Percentiles rank a stretch among this genome's conserved stretches.
These are phyloP conservation scores for Coccyzus lansbergi DNA, from an alignment of 2,797 vertebrate species.

Conservation along the genomic window DNA sequence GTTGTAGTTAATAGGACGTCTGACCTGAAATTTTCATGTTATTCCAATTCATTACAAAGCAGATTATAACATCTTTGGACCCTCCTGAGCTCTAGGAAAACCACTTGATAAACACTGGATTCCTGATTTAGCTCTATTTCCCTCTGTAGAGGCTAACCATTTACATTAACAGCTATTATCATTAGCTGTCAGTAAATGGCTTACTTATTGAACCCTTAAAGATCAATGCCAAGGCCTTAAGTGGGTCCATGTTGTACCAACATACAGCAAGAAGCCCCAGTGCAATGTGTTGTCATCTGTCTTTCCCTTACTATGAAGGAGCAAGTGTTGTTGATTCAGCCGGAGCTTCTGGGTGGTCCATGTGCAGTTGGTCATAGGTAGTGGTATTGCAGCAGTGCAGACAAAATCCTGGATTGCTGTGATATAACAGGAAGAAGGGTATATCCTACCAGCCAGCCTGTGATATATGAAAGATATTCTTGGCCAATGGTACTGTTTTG, in stretches of 20 bases:
- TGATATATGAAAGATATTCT: not conserved
- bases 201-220: not conserved
- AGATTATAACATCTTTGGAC: not conserved
- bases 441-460: not conserved
- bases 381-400: slow-evolving; percentile 26
- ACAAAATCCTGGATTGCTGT: slow-evolving; percentile 27
- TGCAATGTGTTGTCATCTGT: not conserved
- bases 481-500: not conserved
- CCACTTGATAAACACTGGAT: not conserved
- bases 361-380: slow-evolving; percentile 49
- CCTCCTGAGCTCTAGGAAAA: not conserved
- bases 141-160: not conserved
- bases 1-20: not conserved
- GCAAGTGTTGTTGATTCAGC: slow-evolving; percentile 48
- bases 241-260: not conserved
- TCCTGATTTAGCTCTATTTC: not conserved
- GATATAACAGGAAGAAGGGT: not conserved
- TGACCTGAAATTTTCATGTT: not conserved
- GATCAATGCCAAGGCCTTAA: not conserved
- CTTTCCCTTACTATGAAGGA: not conserved
- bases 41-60: not conserved
- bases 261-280: not conserved
- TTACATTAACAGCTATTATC: not conserved
- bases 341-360: slow-evolving; percentile 58
- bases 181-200: not conserved